These are phyloP conservation scores for Trematocara marginatum DNA, from an alignment of 2,113 vertebrate genomes.

Conservation along the genomic window DNA sequence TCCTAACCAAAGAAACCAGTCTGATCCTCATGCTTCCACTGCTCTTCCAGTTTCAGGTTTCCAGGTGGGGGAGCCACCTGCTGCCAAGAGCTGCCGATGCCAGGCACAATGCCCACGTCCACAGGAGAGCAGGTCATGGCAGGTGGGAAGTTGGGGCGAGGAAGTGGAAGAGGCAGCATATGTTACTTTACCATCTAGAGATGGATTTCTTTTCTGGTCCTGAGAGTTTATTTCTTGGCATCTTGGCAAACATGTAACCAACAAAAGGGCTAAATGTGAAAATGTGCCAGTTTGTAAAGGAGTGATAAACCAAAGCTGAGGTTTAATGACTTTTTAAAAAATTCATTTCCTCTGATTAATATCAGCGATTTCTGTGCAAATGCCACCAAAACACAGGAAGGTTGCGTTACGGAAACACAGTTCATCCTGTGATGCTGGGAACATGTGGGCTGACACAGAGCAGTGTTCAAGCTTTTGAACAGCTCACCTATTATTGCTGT, in stretches of 20 bases:
- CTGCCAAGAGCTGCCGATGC: conserved; percentile 20
- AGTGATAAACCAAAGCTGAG: background rate
- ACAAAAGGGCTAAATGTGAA: background rate
- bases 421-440: background rate
- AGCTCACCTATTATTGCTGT: conserved; percentile 7
- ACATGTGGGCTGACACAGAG: background rate
- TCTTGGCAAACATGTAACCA: background rate
- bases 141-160: background rate
- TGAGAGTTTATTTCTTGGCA: background rate
- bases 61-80: conserved; percentile 14
- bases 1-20: background rate
- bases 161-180: background rate
- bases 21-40: background rate
- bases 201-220: conserved; percentile 19
- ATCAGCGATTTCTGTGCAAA: background rate
- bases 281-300: background rate
- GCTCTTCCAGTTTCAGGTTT: background rate
- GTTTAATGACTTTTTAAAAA: background rate
- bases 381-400: background rate
- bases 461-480: conserved; percentile 10
- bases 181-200: background rate
- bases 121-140: background rate
- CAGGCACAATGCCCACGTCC: background rate
- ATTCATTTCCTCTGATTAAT: background rate
- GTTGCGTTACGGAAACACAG: background rate